Evolutionary conservation across 2,888 invertebrate genomes (phyloP).

Genomic region (Belgica antarctica): DNA sequence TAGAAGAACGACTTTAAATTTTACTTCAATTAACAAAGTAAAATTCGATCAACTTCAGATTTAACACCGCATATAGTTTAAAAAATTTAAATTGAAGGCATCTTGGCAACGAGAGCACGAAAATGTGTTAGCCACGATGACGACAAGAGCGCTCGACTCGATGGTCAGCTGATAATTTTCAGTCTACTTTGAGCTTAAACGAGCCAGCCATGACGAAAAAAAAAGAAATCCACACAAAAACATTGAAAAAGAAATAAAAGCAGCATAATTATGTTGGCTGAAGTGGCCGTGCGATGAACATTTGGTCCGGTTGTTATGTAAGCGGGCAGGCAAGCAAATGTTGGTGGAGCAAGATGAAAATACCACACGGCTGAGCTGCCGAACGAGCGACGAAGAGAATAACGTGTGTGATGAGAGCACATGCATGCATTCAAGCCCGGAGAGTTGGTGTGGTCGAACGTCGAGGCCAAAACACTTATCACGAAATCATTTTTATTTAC

Average conservation of each 20-base stretch:
- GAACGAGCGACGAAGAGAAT: not conserved
- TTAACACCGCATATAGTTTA: no score
- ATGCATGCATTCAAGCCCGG: not conserved
- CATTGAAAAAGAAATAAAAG: not conserved
- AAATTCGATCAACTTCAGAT: no score
- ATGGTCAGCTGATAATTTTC: slow-evolving; percentile 1
- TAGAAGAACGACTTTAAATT: no score
- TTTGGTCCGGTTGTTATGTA: not conserved
- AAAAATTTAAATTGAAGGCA: no score
- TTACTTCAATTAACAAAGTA: no score
- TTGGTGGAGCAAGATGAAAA: not conserved
- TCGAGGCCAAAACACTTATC: slow-evolving; percentile 18
- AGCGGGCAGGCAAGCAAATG: not conserved
- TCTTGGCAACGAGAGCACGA: no score
- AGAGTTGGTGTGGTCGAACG: not conserved
- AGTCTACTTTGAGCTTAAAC: not conserved
- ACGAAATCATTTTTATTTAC: slow-evolving; percentile 11
- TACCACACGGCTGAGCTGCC: no score
- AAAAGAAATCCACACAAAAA: no score
- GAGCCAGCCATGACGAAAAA: no score
- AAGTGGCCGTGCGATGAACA: not conserved
- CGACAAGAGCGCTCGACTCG: not conserved
- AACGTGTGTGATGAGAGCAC: not conserved
- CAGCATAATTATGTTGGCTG: not conserved
- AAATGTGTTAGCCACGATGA: not conserved